Base-by-base conservation (phyloP, 2,888 invertebrate genomes). In the Glyphotaelius pellucidus region DNA sequence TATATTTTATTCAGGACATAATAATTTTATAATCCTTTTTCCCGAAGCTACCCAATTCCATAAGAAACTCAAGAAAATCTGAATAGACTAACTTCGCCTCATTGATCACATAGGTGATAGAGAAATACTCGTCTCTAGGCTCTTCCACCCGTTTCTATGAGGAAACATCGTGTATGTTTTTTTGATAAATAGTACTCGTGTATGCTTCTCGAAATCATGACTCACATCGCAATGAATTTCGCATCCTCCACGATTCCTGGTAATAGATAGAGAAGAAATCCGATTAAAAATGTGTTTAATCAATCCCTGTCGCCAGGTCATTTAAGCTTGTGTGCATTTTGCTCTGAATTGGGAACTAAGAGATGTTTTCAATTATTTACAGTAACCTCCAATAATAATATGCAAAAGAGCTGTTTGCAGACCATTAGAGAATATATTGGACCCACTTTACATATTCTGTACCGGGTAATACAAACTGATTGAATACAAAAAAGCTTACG, bases 401-500 rank as follows among this genome's bases (percentile, higher is more conserved):
- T n/a, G 67, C 67, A 67, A 67, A 67, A 67, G 25, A 67, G 9
- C n/a, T 25, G 67, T 67, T 67, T 25, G 67, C 25, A 67, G 9
- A 67, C 67, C n/a, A 25, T 25, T 67, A 25, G 9, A n/a, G 67
- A 67, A 67, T 67, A 9, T 25, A 67, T 67, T 67, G 25, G 25
- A 67, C 9, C 67, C 67, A 67, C n/a, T 67, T n/a, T 67, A 67
- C 67, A 7, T 67, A n/a, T 67, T 67, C 25, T 67, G 7, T 67
- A 67, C 67, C 25, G 67, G n/a, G 9, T 9, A n/a, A n/a, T n/a
- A 67, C 25, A 67, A 67, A 38, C 5, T 25, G 25, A 15, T n/a
- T 0, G 83, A 83, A 35, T 83, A 83, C 38, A 83, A 83, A 83
- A 83, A 35, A 38, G 83, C 31, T 83, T 83, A 38, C 83, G 83